Evolutionary conservation across 2,888 invertebrate genomes (phyloP).

Genomic region (Andrena marginata): DNA sequence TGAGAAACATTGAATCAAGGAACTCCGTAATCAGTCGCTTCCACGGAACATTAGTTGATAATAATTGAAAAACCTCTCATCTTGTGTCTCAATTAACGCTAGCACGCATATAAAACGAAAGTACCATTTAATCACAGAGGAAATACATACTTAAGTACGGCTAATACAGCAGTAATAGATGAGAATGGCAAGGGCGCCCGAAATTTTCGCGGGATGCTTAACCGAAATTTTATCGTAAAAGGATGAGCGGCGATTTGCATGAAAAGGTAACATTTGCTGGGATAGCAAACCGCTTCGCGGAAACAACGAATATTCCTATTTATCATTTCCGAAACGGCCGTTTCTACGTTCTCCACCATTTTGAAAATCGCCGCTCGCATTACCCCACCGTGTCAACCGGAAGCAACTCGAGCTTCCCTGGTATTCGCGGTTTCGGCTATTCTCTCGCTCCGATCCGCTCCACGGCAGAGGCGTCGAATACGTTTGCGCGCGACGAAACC

Average conservation of each 20-base stretch:
- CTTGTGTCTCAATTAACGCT: not conserved
- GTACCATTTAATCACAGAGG: not conserved
- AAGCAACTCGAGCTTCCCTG: slow-evolving; percentile 69
- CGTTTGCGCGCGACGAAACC: slow-evolving; percentile 58
- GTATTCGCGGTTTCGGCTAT: slow-evolving; percentile 64
- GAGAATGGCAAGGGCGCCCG: not conserved
- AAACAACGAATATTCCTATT: slow-evolving; percentile 58
- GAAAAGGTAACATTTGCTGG: slow-evolving; percentile 41
- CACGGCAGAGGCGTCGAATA: slow-evolving; percentile 38
- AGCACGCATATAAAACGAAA: not conserved
- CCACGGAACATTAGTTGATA: no score
- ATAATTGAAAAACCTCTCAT: not conserved
- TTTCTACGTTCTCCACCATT: slow-evolving; percentile 60
- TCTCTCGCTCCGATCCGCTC: slow-evolving; percentile 52
- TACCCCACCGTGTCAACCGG: slow-evolving; percentile 62
- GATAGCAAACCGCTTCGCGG: slow-evolving; percentile 23
- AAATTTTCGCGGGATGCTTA: not conserved
- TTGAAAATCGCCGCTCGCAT: slow-evolving; percentile 70
- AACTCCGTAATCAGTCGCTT: no score
- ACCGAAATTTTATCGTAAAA: slow-evolving; percentile 27
- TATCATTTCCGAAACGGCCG: slow-evolving; percentile 62
- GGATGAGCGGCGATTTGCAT: slow-evolving; percentile 20
- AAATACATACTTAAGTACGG: not conserved
- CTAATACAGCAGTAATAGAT: not conserved
- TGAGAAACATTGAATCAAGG: no score